Percentiles rank a stretch among this genome's conserved stretches.
phyloP scores from a whole-genome alignment of 2,113 vertebrate species.

The Salvelinus alpinus region DNA sequence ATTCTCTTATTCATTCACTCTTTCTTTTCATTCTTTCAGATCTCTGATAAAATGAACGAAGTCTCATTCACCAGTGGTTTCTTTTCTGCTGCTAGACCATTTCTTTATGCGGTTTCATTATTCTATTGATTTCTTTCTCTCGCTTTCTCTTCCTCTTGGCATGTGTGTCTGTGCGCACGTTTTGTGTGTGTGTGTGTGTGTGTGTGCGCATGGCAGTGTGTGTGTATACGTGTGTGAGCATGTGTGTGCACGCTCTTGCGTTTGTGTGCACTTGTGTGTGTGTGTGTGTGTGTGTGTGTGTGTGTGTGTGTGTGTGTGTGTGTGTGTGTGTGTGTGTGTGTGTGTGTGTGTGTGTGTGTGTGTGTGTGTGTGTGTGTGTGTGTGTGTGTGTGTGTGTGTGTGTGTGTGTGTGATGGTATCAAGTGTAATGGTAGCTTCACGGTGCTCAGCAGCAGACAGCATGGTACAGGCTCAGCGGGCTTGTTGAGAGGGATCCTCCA shows the following conservation, averaged over 20 bases:
- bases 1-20: not conserved
- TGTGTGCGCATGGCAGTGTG: constrained; percentile 1
- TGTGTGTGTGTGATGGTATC: constrained; percentile 5
- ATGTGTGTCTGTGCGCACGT: not conserved
- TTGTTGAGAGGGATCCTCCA: constrained; percentile 16
- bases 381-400: not conserved
- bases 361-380: constrained; percentile 6
- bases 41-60: no score
- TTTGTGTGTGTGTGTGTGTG: not conserved
- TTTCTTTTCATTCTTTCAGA: not conserved
- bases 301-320: no score
- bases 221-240: constrained; percentile 1
- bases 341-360: not conserved
- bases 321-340: no score
- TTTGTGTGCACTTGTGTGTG: not conserved
- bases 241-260: not conserved
- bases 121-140: not conserved
- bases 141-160: not conserved
- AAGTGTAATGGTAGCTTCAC: not conserved
- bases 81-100: not conserved
- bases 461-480: not conserved
- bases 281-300: not conserved
- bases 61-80: no score
- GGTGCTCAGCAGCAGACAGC: not conserved
- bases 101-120: not conserved